Percentiles rank a stretch among this genome's conserved stretches.
Evolutionary conservation across 2,113 vertebrate genomes (phyloP).

Genomic region (Benitochromis conjunctus): DNA sequence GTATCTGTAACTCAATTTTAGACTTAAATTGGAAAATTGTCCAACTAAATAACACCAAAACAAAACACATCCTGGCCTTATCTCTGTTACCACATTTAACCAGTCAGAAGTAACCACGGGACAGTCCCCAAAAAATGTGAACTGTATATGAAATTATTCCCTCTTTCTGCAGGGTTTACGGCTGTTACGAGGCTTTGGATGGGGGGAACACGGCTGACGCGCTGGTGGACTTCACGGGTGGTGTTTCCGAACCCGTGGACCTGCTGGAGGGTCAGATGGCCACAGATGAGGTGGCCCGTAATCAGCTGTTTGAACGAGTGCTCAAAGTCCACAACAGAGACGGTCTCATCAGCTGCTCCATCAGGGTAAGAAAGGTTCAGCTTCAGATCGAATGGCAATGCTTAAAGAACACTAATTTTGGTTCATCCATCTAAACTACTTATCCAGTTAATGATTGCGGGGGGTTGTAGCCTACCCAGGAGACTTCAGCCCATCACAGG

Average conservation of each 20-base stretch:
- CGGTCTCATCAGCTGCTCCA: slow-evolving; percentile 97
- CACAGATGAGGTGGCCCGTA: slow-evolving; percentile 79
- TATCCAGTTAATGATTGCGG: no score
- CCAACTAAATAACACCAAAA: background rate
- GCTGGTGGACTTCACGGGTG: slow-evolving; percentile 93
- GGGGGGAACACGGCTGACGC: slow-evolving; percentile 96
- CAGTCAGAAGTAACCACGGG: rapidly evolving
- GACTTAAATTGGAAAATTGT: rapidly evolving
- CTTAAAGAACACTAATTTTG: background rate
- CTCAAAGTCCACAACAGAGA: slow-evolving; percentile 93
- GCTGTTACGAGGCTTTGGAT: slow-evolving; percentile 93
- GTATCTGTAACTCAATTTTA: background rate
- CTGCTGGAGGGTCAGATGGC: slow-evolving; percentile 83
- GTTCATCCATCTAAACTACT: background rate
- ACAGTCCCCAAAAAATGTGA: rapidly evolving
- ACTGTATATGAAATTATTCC: rapidly evolving
- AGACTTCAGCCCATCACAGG: no score
- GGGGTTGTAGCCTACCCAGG: background rate
- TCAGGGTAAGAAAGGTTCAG: slow-evolving; percentile 76
- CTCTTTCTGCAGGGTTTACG: slow-evolving; percentile 76
- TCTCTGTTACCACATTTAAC: background rate
- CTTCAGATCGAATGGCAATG: background rate
- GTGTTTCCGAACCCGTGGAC: slow-evolving; percentile 90
- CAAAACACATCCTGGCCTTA: background rate
- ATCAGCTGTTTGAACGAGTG: slow-evolving; percentile 88